phyloP scores from a whole-genome alignment of 2,888 invertebrate genomes.

The Pachymerium ferrugineum region DNA sequence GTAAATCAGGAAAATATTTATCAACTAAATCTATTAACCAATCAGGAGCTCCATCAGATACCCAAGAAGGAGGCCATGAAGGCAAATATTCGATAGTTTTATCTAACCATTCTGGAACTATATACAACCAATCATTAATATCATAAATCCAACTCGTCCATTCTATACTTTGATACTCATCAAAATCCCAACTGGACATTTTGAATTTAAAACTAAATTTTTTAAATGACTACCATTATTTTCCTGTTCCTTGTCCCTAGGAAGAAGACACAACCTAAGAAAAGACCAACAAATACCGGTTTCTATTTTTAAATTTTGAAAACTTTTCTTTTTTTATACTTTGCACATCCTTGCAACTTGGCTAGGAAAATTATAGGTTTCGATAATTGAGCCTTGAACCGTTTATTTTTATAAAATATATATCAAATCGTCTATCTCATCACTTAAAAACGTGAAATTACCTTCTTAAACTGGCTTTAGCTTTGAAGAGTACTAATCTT shows the following conservation, averaged over 20 bases:
- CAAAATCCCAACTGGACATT: not conserved
- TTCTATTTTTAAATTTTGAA: not conserved
- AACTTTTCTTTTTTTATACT: not conserved
- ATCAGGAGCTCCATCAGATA: constrained; percentile 8
- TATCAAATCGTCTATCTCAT: no score
- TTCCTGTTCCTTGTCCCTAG: constrained; percentile 4
- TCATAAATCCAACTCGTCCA: not conserved
- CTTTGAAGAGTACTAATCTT: no score
- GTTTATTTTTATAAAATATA: no score
- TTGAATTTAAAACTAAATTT: no score
- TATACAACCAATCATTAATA: not conserved
- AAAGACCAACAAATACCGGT: not conserved
- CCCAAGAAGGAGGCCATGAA: constrained; percentile 28
- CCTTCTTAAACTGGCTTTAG: no score
- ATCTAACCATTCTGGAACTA: constrained; percentile 16
- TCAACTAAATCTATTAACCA: constrained; percentile 24
- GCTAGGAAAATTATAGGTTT: no score
- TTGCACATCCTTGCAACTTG: no score
- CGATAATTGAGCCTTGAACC: no score
- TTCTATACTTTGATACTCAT: not conserved
- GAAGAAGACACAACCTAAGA: not conserved
- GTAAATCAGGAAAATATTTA: constrained; percentile 7
- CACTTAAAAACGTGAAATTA: no score
- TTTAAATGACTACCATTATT: not conserved
- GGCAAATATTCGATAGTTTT: not conserved